phyloP scores from a whole-genome alignment of 1,140 invertebrate genomes.

The Diabrotica undecimpunctata region DNA sequence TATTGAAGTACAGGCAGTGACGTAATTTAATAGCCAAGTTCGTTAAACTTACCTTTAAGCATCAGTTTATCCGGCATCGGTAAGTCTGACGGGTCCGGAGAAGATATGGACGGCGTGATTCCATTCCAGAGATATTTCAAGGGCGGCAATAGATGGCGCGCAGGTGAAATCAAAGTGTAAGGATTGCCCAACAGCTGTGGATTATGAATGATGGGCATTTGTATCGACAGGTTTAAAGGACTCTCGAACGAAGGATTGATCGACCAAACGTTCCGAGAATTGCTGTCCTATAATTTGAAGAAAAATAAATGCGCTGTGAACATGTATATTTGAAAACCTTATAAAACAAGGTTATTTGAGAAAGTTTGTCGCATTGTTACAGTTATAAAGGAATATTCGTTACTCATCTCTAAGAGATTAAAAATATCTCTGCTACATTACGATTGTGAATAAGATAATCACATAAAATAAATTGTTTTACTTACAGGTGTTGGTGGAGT shows the following conservation, averaged over 20 bases:
- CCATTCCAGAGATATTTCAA: constrained; percentile 32
- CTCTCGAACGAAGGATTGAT: constrained; percentile 13
- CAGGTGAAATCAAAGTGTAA: constrained; percentile 39
- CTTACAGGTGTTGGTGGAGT: constrained; percentile 46
- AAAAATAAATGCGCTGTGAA: not conserved
- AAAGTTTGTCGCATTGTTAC: too few species aligned
- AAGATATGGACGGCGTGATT: constrained; percentile 16
- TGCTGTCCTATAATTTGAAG: constrained; percentile 14
- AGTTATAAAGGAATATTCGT: too few species aligned
- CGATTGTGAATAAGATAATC: too few species aligned
- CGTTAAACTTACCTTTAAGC: constrained; percentile 30
- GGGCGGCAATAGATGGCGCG: constrained; percentile 31
- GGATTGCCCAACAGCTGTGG: constrained; percentile 31
- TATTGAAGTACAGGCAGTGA: too few species aligned
- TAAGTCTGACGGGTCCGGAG: constrained; percentile 40
- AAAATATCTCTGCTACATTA: too few species aligned
- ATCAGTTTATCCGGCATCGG: constrained; percentile 43
- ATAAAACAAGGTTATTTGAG: too few species aligned
- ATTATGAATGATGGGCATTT: constrained; percentile 34
- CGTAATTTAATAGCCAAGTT: too few species aligned
- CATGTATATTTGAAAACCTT: not conserved
- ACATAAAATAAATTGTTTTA: constrained; percentile 3
- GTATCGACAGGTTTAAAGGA: constrained; percentile 38
- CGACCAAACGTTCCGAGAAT: constrained; percentile 18
- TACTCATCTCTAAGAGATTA: too few species aligned